Evolutionary conservation across 2,797 vertebrate genomes (phyloP), one percentile per base, ranked within the genome.

Genomic region (Nasua narica): DNA sequence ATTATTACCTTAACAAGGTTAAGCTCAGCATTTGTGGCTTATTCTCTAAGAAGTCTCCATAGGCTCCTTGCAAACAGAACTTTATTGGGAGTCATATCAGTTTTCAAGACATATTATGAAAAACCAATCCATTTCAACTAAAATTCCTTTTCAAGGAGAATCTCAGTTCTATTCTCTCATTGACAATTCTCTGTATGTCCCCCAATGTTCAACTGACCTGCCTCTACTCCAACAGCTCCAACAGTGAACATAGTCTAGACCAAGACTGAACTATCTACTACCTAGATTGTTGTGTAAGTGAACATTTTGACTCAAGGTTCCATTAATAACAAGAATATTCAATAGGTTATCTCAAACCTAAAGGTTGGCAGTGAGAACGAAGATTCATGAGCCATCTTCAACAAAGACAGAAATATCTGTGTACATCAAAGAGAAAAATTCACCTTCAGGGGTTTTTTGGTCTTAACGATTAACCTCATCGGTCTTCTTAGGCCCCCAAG

Each of bases 401-500:
- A 10, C 9, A 50, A 82, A 72, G 48, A 81, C 19, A 35, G 21
- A 84, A 81, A 74, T 83, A 90, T 58, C 27, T 60, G 25, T 84
- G 27, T 29, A 72, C 18, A 72, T 21, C 27, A 90, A 29, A 48
- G 48, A 62, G 62, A 90, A 94, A 95, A 94, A 84, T 50, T 92
- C 81, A 76, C 40, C 62, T 93, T 69, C 6, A 70, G 52, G 32
- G 89, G 43, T 88, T 90, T 90, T 27, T 27, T 6, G 58, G 4
- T 18, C 50, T 95, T 56, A 52, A 85, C 85, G 29, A 82, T 32
- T 72, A 96, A 82, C 56, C 76, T 74, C 93, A 95, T 96, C 81
- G 10, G 87, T 97, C 89, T 97, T 97, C 35, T 70, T 79, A 69
- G 82, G 77, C 70, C 87, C 70, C 35, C 48, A 95, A 93, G 91